phyloP scores from a whole-genome alignment of 2,113 vertebrate genomes.

The Ia io region DNA sequence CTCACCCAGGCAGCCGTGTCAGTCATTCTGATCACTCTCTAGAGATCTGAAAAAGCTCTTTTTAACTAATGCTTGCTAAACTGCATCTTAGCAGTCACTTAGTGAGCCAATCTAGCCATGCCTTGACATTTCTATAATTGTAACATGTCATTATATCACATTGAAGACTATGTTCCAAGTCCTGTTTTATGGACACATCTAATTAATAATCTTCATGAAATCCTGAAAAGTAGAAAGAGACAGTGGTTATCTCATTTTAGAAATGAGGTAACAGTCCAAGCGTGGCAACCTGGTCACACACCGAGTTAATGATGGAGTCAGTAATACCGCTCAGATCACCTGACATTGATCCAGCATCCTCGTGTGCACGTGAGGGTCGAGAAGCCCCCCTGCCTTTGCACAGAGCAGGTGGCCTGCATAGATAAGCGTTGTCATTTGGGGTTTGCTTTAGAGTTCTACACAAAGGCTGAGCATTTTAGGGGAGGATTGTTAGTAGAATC shows the following conservation, averaged over 20 bases:
- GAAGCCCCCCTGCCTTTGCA: neutral
- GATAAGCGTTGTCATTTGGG: neutral
- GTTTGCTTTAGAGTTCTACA: neutral
- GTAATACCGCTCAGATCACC: neutral
- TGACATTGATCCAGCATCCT: neutral
- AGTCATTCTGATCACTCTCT: neutral
- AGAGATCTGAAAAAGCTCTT: neutral
- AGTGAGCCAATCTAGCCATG: neutral
- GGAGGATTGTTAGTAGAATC: neutral
- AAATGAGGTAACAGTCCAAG: neutral
- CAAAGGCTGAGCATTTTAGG: neutral
- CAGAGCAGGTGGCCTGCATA: neutral
- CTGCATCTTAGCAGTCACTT: neutral
- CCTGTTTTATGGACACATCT: neutral
- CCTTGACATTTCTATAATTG: neutral
- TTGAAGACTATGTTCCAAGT: neutral
- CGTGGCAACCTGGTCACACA: neutral
- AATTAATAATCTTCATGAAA: slow-evolving; percentile 51
- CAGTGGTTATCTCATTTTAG: slow-evolving; percentile 16
- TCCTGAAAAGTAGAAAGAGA: neutral
- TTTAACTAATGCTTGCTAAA: neutral
- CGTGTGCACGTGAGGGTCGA: neutral
- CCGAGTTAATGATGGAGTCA: neutral
- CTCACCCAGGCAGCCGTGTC: neutral
- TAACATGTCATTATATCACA: neutral